Conservation (phyloP, 2,113 vertebrate species). For the Ictalurus punctatus region DNA sequence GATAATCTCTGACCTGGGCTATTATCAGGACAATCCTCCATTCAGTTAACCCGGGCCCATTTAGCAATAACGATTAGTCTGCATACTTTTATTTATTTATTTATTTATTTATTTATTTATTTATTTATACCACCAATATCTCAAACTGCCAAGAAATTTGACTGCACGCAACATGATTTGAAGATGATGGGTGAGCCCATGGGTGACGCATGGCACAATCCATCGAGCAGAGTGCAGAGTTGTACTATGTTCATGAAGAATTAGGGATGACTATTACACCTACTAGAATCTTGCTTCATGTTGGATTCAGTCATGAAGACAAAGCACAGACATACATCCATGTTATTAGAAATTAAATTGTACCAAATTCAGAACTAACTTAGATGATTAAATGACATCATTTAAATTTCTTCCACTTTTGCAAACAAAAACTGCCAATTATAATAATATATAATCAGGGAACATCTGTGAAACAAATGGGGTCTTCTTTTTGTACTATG, state of each 20-base stretch:
- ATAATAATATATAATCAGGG: neutral
- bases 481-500: neutral
- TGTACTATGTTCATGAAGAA: too few species aligned
- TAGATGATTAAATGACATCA: neutral
- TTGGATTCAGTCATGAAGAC: neutral
- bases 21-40: slow-evolving; percentile 65
- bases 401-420: neutral
- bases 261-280: too few species aligned
- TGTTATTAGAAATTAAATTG: neutral
- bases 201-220: too few species aligned
- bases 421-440: neutral
- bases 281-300: neutral
- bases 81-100: neutral
- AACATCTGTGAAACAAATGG: neutral
- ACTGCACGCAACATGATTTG: neutral
- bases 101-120: neutral
- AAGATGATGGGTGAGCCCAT: too few species aligned
- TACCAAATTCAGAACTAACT: neutral
- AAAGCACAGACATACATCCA: neutral
- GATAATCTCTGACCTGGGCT: slow-evolving; percentile 72
- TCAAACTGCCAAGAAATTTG: neutral
- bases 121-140: too few species aligned
- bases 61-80: neutral
- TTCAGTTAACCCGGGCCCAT: slow-evolving; percentile 36
- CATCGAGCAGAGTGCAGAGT: too few species aligned